Evolutionary conservation across 2,888 invertebrate species (phyloP).

Genomic region (Endomychus coccineus): DNA sequence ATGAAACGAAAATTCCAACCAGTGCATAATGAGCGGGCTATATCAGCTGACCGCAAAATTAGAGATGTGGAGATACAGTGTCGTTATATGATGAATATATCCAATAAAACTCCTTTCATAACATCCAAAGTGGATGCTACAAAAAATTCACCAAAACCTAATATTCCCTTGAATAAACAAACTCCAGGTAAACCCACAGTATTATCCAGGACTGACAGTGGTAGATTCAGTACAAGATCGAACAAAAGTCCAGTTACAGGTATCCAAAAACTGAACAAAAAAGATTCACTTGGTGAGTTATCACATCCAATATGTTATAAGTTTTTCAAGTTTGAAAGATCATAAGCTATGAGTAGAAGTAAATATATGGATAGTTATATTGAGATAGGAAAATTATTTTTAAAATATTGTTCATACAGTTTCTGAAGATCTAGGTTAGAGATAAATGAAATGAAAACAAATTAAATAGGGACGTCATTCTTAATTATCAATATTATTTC

Average conservation of each 20-base stretch:
- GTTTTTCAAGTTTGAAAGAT: too few species aligned
- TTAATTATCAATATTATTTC: too few species aligned
- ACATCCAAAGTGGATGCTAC: conserved; percentile 11
- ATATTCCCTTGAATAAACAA: conserved; percentile 41
- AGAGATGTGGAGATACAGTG: conserved; percentile 37
- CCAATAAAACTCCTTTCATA: conserved; percentile 29
- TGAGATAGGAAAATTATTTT: too few species aligned
- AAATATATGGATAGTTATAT: too few species aligned
- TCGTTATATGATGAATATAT: conserved; percentile 38
- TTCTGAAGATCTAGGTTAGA: too few species aligned
- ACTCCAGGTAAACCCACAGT: conserved; percentile 34
- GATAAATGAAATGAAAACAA: too few species aligned
- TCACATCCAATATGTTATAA: too few species aligned
- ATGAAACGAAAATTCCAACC: conserved; percentile 50
- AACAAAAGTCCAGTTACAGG: conserved; percentile 41
- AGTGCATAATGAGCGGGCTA: conserved; percentile 35
- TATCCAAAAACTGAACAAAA: conserved; percentile 32
- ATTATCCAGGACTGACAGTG: conserved; percentile 54
- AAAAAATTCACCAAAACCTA: conserved; percentile 41
- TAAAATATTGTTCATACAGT: too few species aligned
- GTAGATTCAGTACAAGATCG: conserved; percentile 58
- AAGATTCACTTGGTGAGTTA: conserved; percentile 21
- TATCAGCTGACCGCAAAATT: conserved; percentile 41
- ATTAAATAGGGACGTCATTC: too few species aligned
- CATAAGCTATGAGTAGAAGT: too few species aligned